Conservation (phyloP, 1,140 invertebrate genomes). For the Aphaenogaster rudis region DNA sequence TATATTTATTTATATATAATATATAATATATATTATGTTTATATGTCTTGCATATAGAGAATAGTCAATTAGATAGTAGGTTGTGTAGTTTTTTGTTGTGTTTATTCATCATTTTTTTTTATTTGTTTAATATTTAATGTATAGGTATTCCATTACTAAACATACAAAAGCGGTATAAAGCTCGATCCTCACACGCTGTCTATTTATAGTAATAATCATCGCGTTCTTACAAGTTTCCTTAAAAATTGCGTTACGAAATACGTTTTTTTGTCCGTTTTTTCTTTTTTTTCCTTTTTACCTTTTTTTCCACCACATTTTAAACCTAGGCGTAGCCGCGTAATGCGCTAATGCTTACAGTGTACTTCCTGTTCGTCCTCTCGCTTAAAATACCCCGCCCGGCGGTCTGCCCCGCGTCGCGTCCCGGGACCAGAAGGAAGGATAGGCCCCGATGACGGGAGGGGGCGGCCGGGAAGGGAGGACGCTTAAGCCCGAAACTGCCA, state of each 20-base stretch:
- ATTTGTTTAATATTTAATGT: constrained; percentile 82
- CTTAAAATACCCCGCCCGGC: constrained; percentile 15
- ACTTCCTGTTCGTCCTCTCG: constrained; percentile 54
- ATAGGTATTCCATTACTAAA: constrained; percentile 84
- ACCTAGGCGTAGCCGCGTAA: constrained; percentile 71
- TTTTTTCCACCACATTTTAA: constrained; percentile 56
- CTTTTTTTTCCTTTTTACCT: constrained; percentile 6
- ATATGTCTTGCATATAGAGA: constrained; percentile 79
- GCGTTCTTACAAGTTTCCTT: constrained; percentile 70
- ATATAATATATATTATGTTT: constrained; percentile 81
- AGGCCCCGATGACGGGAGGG: constrained; percentile 1
- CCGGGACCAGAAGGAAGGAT: constrained; percentile 23
- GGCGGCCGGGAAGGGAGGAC: constrained; percentile 47
- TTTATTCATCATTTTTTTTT: constrained; percentile 70
- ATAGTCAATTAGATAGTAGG: constrained; percentile 84
- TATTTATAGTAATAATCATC: constrained; percentile 73
- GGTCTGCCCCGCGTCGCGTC: not conserved
- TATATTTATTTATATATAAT: constrained; percentile 73
- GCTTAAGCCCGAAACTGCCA: constrained; percentile 69
- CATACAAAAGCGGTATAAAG: constrained; percentile 87
- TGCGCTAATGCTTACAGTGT: constrained; percentile 73
- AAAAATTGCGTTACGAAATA: constrained; percentile 69
- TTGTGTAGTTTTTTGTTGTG: constrained; percentile 81
- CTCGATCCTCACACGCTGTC: constrained; percentile 86
- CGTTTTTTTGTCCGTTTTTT: constrained; percentile 42